Evolutionary conservation across 2,797 vertebrate species (phyloP), one percentile per base, ranked within the genome.

Genomic region (Sebastes hubbsi): DNA sequence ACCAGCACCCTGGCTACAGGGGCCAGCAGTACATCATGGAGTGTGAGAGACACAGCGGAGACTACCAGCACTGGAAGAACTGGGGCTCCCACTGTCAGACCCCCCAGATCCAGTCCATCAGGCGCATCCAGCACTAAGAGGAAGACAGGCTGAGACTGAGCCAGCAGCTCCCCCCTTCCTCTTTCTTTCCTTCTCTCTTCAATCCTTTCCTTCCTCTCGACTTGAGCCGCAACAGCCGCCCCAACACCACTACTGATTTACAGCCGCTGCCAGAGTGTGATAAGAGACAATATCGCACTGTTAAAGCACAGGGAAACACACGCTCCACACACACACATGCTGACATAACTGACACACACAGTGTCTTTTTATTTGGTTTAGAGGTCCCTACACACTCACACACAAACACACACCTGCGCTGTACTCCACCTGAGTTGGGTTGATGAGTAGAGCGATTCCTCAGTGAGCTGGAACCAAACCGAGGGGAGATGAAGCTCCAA

Each of bases 1-100:
- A 97, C 89, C 95, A 97, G 94, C 94, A 90, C 89, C 94, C 96
- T 3, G 96, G 96, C 70, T 97, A 96, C 94, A 96, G 95, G 71
- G 96, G 96, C 70, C 95, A 96, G 92, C 96, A 97, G 94, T 96
- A 97, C 93, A 96, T 97, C 90, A 96, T 96, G 96, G 96, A 96
- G 94, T 96, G 95, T 66, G 96, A 97, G 93, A 95, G 92, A 82
- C 96, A 97, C 91, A 96, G 95, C 5, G 96, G 96, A 77, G 96
- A 96, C 84, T 97, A 96, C 92, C 95, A 96, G 93, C 95, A 96
- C 93, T 96, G 96, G 94, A 96, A 77, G 85, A 95, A 94, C 92
- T 96, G 95, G 95, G 96, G 96, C 67, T 96, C 96, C 79, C 96
- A 96, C 93, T 94, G 94, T 79, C 96, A 96, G 94, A 96, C 95